phyloP scores from a whole-genome alignment of 2,888 invertebrate genomes.

The Anthoptus insignis region DNA sequence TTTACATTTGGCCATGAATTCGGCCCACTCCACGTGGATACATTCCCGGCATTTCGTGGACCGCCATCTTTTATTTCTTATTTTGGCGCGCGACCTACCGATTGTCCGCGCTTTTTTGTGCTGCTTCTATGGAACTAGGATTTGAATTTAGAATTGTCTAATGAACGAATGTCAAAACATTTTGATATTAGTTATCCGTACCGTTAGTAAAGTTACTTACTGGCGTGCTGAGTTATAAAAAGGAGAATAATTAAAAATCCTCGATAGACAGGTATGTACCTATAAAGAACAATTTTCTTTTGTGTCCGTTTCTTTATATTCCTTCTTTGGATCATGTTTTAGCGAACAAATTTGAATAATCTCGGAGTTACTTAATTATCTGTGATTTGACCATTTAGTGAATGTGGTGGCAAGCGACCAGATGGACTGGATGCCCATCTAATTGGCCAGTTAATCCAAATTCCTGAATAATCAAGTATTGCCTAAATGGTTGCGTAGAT shows the following conservation, averaged over 20 bases:
- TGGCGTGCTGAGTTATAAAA: too few species aligned
- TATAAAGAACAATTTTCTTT: too few species aligned
- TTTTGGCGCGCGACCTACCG: conserved; percentile 68
- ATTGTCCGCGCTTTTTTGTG: conserved; percentile 41
- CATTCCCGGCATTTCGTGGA: conserved; percentile 78
- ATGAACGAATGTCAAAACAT: neutral
- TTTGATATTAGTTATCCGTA: too few species aligned
- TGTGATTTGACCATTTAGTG: neutral
- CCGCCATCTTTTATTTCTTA: conserved; percentile 66
- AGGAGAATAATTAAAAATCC: too few species aligned
- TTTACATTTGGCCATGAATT: conserved; percentile 72
- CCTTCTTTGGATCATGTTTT: too few species aligned
- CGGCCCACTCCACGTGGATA: conserved; percentile 71
- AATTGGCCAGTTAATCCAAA: conserved; percentile 20
- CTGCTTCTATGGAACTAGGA: conserved; percentile 41
- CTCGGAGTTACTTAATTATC: too few species aligned
- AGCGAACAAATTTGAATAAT: too few species aligned
- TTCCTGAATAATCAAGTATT: conserved; percentile 7
- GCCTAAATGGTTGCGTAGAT: conserved; percentile 16
- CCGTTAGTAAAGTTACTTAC: too few species aligned
- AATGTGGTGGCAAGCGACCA: neutral
- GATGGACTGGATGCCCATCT: neutral
- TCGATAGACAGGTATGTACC: too few species aligned
- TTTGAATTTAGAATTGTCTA: conserved; percentile 8
- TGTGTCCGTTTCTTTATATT: too few species aligned